Conservation (phyloP, 1,140 invertebrate species). For the Metopolophium dirhodum region DNA sequence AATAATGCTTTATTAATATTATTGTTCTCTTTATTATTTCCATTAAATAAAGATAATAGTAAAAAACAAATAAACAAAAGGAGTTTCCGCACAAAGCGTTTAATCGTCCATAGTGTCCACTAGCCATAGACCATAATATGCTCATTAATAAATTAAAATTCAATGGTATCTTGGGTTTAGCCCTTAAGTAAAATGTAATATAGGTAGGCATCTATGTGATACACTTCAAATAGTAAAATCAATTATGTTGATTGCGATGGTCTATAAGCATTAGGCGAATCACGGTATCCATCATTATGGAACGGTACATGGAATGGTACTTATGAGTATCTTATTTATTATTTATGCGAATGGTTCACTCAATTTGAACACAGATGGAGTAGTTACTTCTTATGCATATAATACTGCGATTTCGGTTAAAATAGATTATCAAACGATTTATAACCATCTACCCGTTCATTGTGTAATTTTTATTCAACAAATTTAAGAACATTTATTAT, state of each 20-base stretch:
- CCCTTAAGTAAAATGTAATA: neutral
- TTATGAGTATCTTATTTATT: neutral
- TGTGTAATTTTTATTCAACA: neutral
- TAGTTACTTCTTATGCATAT: neutral
- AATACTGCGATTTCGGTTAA: neutral
- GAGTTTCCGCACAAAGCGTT: neutral
- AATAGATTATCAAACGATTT: neutral
- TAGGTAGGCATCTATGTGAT: neutral
- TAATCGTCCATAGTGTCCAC: neutral
- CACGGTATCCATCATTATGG: neutral
- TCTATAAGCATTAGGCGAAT: neutral
- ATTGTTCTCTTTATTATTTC: neutral
- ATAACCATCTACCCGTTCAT: too few species aligned
- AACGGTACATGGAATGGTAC: neutral
- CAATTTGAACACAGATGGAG: neutral
- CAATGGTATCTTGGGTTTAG: neutral
- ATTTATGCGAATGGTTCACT: neutral
- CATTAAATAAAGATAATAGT: neutral
- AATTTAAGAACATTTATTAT: neutral
- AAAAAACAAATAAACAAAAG: conserved; percentile 3
- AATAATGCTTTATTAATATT: neutral
- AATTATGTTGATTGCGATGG: neutral
- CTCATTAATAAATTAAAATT: conserved; percentile 6
- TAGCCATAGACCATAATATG: neutral
- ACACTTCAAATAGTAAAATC: neutral